Conservation (phyloP, 2,113 vertebrate genomes). For the Okapia johnstoni region DNA sequence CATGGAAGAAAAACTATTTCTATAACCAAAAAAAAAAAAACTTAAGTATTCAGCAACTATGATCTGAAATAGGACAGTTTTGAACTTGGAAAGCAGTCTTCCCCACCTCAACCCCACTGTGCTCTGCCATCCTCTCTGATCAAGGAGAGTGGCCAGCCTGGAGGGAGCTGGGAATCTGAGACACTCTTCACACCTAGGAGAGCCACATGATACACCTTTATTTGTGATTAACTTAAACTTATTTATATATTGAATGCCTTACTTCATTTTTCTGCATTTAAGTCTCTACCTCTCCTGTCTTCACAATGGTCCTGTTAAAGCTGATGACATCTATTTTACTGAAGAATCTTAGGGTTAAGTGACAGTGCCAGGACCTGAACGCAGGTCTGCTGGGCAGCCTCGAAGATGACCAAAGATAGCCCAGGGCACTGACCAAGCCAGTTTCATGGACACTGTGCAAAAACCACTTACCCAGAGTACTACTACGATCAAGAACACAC, state of each 20-base stretch:
- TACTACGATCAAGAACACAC: not conserved
- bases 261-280: not conserved
- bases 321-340: not conserved
- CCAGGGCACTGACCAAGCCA: not conserved
- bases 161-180: not conserved
- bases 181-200: not conserved
- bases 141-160: not conserved
- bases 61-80: not conserved
- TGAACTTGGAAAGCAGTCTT: not conserved
- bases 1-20: not conserved
- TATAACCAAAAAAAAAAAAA: not conserved
- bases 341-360: not conserved
- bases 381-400: not conserved
- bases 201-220: not conserved
- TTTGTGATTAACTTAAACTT: not conserved
- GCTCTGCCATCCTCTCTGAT: too few species aligned
- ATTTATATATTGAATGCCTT: not conserved
- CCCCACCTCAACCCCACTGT: accelerated
- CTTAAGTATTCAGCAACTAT: not conserved
- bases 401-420: not conserved
- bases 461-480: not conserved
- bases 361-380: not conserved
- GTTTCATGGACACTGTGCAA: not conserved
- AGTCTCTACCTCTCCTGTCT: not conserved
- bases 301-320: not conserved